phyloP scores from a whole-genome alignment of 2,888 invertebrate species.

The Clitarchus hookeri region DNA sequence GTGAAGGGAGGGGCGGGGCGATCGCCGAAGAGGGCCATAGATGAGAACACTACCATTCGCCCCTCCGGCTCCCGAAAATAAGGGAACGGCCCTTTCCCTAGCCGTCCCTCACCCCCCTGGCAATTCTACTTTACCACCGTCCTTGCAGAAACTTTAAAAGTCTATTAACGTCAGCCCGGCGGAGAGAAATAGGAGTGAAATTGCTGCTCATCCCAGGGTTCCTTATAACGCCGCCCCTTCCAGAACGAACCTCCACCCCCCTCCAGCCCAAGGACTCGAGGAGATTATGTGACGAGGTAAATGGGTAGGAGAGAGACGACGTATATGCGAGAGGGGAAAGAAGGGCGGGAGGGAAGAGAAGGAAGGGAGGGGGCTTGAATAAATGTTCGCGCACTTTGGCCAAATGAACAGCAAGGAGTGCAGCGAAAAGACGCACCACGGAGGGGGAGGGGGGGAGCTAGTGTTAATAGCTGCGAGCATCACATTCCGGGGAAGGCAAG shows the following conservation, averaged over 20 bases:
- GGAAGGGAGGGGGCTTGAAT: conserved; percentile 30
- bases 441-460: background rate
- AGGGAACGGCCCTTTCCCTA: background rate
- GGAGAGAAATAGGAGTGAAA: conserved; percentile 33
- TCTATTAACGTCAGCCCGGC: conserved; percentile 33
- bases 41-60: background rate
- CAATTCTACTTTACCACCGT: too few species aligned
- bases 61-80: background rate
- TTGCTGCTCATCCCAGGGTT: conserved; percentile 29
- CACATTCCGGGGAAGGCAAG: background rate
- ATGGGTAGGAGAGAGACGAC: background rate
- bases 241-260: background rate
- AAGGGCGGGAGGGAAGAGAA: background rate
- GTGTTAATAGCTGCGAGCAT: conserved; percentile 23
- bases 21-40: background rate
- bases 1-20: background rate
- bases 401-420: conserved; percentile 33
- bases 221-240: conserved; percentile 16
- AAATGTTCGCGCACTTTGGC: conserved; percentile 34
- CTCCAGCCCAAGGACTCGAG: background rate
- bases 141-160: conserved; percentile 32
- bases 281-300: background rate
- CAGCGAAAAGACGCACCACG: background rate
- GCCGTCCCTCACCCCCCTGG: background rate
- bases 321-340: background rate